Conservation (phyloP, 2,113 vertebrate species). For the Picathartes gymnocephalus region DNA sequence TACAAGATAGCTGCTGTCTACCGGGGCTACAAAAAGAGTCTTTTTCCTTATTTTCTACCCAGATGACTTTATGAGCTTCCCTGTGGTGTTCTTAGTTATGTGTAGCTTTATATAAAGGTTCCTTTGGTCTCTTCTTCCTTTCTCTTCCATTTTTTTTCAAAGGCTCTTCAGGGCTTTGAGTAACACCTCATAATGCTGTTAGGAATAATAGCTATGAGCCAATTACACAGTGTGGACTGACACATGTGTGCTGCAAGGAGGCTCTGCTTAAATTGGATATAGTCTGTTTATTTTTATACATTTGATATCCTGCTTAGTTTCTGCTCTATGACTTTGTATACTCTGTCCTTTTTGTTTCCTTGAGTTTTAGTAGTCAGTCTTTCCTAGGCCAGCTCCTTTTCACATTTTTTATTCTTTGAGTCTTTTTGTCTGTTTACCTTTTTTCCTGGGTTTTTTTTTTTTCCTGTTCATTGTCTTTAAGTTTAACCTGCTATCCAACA, state of each 20-base stretch:
- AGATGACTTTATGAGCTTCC: conserved; percentile 16
- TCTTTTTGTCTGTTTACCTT: not conserved
- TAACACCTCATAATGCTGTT: conserved; percentile 23
- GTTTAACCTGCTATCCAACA: not conserved
- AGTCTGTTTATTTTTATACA: conserved; percentile 13
- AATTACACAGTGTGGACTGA: conserved; percentile 17
- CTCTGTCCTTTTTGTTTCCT: not conserved
- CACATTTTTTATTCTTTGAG: not conserved
- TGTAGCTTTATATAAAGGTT: conserved; percentile 21
- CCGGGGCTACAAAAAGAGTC: not conserved
- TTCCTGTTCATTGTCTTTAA: not conserved
- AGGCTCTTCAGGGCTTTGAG: conserved; percentile 35
- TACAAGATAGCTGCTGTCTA: not conserved
- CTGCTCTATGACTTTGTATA: not conserved
- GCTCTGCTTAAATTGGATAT: not conserved
- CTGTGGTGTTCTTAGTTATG: conserved; percentile 26
- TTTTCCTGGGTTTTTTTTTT: not conserved
- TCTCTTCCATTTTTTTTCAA: not conserved
- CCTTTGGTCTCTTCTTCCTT: conserved; percentile 41
- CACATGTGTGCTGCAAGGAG: not conserved
- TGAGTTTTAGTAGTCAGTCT: not conserved
- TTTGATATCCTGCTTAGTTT: not conserved
- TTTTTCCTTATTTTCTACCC: not conserved
- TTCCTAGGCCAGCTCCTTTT: not conserved
- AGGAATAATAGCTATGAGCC: conserved; percentile 39